A percentile compares a stretch with the other conserved stretches of the same genome.
These are phyloP conservation scores for Mesochorus sp. DNA, from an alignment of 2,888 invertebrate species.

Conservation along the genomic window DNA sequence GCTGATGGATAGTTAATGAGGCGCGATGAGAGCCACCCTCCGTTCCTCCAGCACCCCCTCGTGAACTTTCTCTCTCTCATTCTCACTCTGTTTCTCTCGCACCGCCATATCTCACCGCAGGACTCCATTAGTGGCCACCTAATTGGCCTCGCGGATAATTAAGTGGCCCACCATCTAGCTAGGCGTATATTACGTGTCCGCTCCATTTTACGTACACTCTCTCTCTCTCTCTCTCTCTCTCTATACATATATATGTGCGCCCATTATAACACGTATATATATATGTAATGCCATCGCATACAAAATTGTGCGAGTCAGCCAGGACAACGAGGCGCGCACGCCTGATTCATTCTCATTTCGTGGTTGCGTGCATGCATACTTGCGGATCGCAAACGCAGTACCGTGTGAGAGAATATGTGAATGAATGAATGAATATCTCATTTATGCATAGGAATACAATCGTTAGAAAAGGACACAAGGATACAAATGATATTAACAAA, in stretches of 20 bases:
- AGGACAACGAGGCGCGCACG: slow-evolving; percentile 28
- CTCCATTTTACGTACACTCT: slow-evolving; percentile 50
- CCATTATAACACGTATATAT: not conserved
- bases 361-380: slow-evolving; percentile 21
- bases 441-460: no score
- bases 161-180: slow-evolving; percentile 66
- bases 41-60: slow-evolving; percentile 43
- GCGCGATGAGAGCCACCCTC: slow-evolving; percentile 65
- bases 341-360: slow-evolving; percentile 59
- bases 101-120: slow-evolving; percentile 68
- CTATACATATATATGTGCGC: not conserved
- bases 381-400: slow-evolving; percentile 14
- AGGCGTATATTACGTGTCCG: slow-evolving; percentile 43
- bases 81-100: slow-evolving; percentile 32
- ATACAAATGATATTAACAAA: no score
- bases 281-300: not conserved
- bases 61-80: slow-evolving; percentile 29
- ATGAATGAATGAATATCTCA: not conserved
- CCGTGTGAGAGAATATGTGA: no score
- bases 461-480: no score
- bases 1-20: slow-evolving; percentile 71
- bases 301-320: slow-evolving; percentile 7
- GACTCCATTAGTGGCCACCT: slow-evolving; percentile 69
- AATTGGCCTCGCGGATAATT: slow-evolving; percentile 70
- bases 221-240: no score